These are phyloP conservation scores for Epinotia demarniana DNA, from an alignment of 2,888 invertebrate genomes.

Conservation along the genomic window DNA sequence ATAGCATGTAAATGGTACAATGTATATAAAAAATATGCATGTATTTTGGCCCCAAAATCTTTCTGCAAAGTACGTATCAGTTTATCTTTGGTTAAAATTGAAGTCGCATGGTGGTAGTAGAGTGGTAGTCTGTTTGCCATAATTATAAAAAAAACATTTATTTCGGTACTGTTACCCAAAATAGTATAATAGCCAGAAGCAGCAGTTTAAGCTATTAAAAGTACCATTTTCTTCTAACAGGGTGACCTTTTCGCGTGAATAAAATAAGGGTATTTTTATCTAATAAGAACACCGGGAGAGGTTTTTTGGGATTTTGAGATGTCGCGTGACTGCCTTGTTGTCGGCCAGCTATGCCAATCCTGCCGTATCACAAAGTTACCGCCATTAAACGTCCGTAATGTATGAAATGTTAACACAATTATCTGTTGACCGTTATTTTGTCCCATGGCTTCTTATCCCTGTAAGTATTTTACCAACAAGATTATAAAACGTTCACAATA, in stretches of 20 bases:
- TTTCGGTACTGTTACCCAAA: too few species aligned
- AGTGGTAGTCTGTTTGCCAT: too few species aligned
- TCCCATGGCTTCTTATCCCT: background rate
- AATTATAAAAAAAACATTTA: too few species aligned
- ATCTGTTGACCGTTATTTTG: background rate
- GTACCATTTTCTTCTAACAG: too few species aligned
- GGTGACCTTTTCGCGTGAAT: too few species aligned
- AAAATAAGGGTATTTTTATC: too few species aligned
- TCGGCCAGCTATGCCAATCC: too few species aligned
- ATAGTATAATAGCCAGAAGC: too few species aligned
- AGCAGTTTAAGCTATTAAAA: too few species aligned
- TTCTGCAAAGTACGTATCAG: background rate
- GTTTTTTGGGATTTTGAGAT: too few species aligned
- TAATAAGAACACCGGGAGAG: too few species aligned
- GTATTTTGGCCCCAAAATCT: background rate
- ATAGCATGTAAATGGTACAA: constrained; percentile 1
- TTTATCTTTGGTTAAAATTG: background rate
- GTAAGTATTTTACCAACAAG: background rate
- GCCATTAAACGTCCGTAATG: background rate
- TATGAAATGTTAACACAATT: background rate
- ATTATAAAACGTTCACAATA: constrained; percentile 12
- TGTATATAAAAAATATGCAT: background rate
- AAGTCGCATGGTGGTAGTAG: background rate
- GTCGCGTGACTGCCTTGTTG: too few species aligned
- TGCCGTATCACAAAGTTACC: background rate